Evolutionary conservation across 2,888 invertebrate species (phyloP).

Genomic region (Crepidodera aurea): DNA sequence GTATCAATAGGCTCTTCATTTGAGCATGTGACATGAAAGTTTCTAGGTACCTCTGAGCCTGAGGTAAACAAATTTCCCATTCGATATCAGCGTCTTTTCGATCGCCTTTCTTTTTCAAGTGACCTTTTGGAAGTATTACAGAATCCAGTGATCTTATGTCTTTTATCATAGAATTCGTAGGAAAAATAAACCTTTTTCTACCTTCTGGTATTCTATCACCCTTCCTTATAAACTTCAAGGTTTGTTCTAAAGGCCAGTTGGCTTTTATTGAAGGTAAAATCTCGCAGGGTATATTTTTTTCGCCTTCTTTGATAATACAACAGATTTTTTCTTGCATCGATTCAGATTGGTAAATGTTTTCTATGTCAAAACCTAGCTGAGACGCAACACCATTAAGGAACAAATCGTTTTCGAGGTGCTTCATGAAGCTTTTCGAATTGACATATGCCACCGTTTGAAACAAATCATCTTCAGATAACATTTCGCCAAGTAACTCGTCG

Average conservation of each 20-base stretch:
- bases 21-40: conserved; percentile 76
- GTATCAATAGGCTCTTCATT: conserved; percentile 73
- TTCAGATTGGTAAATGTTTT: conserved; percentile 65
- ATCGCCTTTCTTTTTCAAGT: conserved; percentile 67
- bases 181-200: conserved; percentile 70
- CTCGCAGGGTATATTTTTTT: conserved; percentile 66
- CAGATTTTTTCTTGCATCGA: conserved; percentile 74
- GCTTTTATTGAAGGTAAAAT: conserved; percentile 75
- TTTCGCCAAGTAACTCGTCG: conserved; percentile 42
- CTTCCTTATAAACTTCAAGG: conserved; percentile 73
- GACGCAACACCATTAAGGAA: conserved; percentile 69
- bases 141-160: conserved; percentile 74
- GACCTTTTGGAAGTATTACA: conserved; percentile 75
- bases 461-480: conserved; percentile 47
- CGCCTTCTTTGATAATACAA: conserved; percentile 58
- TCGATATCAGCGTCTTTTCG: conserved; percentile 65
- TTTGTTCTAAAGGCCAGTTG: conserved; percentile 77
- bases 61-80: conserved; percentile 82
- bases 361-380: conserved; percentile 66
- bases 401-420: conserved; percentile 69
- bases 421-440: conserved; percentile 74
- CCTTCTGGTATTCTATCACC: conserved; percentile 65
- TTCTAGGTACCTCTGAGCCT: conserved; percentile 79
- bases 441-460: conserved; percentile 62
- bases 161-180: conserved; percentile 71